Evolutionary conservation across 1,140 invertebrate species (phyloP), one percentile per base, ranked within the genome.

Genomic region (Apis laboriosa): DNA sequence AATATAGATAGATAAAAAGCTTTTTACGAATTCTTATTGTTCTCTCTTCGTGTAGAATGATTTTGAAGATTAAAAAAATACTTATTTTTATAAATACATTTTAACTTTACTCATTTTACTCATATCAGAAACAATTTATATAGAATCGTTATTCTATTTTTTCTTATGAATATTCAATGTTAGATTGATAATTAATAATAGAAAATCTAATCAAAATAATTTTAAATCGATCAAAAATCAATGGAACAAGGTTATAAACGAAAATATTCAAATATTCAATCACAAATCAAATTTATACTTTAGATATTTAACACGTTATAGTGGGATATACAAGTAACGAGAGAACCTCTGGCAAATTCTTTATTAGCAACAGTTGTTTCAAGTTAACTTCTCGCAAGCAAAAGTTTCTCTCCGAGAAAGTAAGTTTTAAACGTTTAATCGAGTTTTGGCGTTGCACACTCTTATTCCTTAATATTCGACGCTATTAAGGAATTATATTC

Each of bases 341-440:
- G 28, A 7, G 7, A 63, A 63, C 17, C 13, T 28, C n/a, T 63
- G 51, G 43, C 11, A 79, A 79, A 34, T 79, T 79, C 55, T 79
- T 79, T 79, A 79, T 79, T 71, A 71, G 71, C 77, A 79, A 79
- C 77, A 21, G 67, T 79, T 79, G 77, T 79, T 71, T 34, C 55
- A 53, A 71, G 77, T 79, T 79, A 49, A 61, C 43, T 53, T 53
- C 56, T 34, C 43, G 11, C 17, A 21, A 21, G 43, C 53, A 51
- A 70, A 49, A 71, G 77, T 79, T 71, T 51, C 53, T n/a, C 67
- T 13, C 19, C 21, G 24, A 0, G 24, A 61, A 51, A 12, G 66
- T 5, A 28, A n/a, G 77, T 17, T 79, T 79, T 78, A 60, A 78
- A n/a, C 17, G 43, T 68, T 78, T 78, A 78, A 70, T 66, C 56